phyloP scores from a whole-genome alignment of 2,113 vertebrate genomes.

The Takifugu flavidus region DNA sequence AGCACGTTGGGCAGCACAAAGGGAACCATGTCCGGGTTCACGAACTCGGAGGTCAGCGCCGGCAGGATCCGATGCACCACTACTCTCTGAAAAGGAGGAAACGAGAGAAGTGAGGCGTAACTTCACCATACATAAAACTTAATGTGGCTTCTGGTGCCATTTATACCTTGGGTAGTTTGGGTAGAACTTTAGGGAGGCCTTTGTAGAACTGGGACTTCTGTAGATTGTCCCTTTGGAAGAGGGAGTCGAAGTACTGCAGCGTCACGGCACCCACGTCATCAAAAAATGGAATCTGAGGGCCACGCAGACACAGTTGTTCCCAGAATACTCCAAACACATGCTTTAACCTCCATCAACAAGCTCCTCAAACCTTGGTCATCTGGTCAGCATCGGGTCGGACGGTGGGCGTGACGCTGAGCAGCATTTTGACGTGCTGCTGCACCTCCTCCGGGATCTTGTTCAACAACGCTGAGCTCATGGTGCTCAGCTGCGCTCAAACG shows the following conservation, averaged over 20 bases:
- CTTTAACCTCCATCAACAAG: neutral
- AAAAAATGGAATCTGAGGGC: conserved; percentile 92
- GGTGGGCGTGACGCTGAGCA: conserved; percentile 88
- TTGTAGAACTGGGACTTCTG: conserved; percentile 99
- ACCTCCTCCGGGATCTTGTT: conserved; percentile 90
- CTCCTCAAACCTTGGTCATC: conserved; percentile 86
- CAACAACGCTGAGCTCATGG: conserved; percentile 81
- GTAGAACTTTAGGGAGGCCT: conserved; percentile 92
- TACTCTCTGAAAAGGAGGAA: conserved; percentile 80
- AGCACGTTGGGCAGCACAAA: conserved; percentile 97
- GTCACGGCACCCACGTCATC: conserved; percentile 96
- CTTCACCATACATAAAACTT: neutral
- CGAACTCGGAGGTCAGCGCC: conserved; percentile 89
- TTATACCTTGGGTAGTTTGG: conserved; percentile 92
- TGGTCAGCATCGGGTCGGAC: conserved; percentile 97
- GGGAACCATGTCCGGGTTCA: conserved; percentile 98
- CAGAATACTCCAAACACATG: neutral
- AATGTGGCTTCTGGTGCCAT: neutral
- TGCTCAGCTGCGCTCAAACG: conserved; percentile 80
- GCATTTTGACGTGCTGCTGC: conserved; percentile 90
- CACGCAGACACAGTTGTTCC: neutral
- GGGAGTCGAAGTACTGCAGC: conserved; percentile 95
- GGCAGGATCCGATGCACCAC: conserved; percentile 92
- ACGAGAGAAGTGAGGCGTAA: neutral
- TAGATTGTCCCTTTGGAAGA: conserved; percentile 97